Evolutionary conservation across 2,888 invertebrate species (phyloP).

Genomic region (Rhagophthalmus giganteus): DNA sequence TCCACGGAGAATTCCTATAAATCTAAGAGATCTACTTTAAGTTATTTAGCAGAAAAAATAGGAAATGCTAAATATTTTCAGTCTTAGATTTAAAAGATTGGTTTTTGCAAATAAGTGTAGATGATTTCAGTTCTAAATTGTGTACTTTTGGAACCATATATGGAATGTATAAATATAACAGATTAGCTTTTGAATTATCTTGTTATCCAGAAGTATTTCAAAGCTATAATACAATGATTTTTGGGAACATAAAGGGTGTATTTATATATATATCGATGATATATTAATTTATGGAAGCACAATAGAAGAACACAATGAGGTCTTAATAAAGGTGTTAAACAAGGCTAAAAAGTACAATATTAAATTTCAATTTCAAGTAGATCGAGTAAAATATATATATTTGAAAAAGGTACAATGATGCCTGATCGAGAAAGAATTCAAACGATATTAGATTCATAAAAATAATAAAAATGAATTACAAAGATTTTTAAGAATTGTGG

Average conservation of each 20-base stretch:
- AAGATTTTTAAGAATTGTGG: neutral
- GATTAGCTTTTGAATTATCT: conserved; percentile 1
- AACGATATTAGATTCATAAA: neutral
- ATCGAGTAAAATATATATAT: neutral
- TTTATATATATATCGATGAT: neutral
- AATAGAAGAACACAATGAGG: neutral
- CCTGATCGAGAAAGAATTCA: neutral
- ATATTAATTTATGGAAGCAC: neutral
- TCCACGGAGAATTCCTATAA: neutral
- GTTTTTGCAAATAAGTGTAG: neutral
- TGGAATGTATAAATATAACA: neutral
- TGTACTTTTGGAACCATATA: neutral
- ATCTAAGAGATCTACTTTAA: conserved; percentile 3
- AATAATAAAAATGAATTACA: neutral
- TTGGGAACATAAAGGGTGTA: neutral
- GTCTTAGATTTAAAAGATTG: neutral
- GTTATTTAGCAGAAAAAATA: neutral
- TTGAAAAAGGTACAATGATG: neutral
- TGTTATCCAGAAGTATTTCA: conserved; percentile 3
- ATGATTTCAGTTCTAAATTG: conserved; percentile 1
- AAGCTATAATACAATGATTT: conserved; percentile 2
- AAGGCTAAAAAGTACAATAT: neutral
- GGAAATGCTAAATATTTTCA: conserved; percentile 1
- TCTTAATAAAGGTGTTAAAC: neutral
- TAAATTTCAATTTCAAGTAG: conserved; percentile 1